phyloP scores from a whole-genome alignment of 1,140 invertebrate species.

The Megalonaias nervosa region DNA sequence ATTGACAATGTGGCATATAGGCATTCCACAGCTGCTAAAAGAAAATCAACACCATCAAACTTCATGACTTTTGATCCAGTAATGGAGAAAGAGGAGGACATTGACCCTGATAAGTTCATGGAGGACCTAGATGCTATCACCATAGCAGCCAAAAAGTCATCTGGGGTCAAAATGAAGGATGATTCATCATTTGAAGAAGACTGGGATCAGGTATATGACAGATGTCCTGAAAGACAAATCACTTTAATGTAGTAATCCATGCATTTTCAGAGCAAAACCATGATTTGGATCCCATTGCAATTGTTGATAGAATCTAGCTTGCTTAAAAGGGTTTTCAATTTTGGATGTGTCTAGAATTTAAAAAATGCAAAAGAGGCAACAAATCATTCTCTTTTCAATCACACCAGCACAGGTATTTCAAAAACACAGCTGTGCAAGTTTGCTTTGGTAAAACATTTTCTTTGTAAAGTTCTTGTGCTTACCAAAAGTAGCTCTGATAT shows the following conservation, averaged over 20 bases:
- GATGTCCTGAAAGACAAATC: background rate
- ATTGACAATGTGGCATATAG: conserved; percentile 54
- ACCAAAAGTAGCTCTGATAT: too few species aligned
- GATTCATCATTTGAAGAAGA: conserved; percentile 22
- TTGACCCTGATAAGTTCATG: conserved; percentile 43
- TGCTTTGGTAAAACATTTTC: too few species aligned
- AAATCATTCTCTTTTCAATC: too few species aligned
- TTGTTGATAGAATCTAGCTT: too few species aligned
- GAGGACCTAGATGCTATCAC: conserved; percentile 43
- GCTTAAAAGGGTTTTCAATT: too few species aligned
- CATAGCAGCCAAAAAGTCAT: background rate
- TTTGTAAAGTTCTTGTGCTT: too few species aligned
- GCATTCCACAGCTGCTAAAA: conserved; percentile 31
- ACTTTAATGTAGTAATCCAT: background rate
- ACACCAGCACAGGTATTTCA: too few species aligned
- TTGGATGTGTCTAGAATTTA: too few species aligned
- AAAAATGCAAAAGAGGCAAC: too few species aligned
- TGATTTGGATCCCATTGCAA: too few species aligned
- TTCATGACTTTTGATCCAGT: conserved; percentile 48
- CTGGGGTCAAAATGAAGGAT: background rate
- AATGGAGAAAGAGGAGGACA: conserved; percentile 54
- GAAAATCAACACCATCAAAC: conserved; percentile 41
- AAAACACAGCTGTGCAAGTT: too few species aligned
- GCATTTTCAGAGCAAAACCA: background rate
- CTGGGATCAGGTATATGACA: conserved; percentile 8